These are phyloP conservation scores for Macrotis lagotis DNA, from an alignment of 2,113 vertebrate species.

Conservation along the genomic window DNA sequence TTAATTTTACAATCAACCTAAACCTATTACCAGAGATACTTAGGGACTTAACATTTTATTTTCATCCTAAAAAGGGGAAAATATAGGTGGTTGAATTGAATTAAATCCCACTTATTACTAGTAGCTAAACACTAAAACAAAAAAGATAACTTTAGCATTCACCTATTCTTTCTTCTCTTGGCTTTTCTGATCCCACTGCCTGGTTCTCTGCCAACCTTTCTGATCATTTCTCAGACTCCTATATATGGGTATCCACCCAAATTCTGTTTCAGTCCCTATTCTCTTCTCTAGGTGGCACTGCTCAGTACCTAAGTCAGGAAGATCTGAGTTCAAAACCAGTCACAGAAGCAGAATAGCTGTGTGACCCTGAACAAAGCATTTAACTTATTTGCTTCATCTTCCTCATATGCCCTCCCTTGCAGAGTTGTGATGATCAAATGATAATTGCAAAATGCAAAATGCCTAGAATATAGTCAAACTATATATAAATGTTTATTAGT, in stretches of 20 bases:
- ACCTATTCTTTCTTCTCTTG: not conserved
- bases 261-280: not conserved
- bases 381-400: not conserved
- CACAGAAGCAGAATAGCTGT: not conserved
- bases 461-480: not conserved
- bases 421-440: not conserved
- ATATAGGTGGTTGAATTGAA: slow-evolving; percentile 10
- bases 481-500: not conserved
- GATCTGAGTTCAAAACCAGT: not conserved
- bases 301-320: not conserved
- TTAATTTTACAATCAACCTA: not conserved
- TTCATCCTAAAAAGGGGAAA: not conserved
- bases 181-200: not conserved
- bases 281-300: not conserved
- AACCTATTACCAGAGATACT: not conserved
- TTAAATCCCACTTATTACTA: not conserved
- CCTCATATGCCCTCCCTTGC: not conserved
- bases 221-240: not conserved
- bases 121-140: not conserved
- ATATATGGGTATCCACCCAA: not conserved
- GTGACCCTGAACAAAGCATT: not conserved
- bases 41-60: not conserved
- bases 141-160: not conserved
- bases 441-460: not conserved
- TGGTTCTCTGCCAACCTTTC: not conserved